A percentile compares a stretch with the other conserved stretches of the same genome.
Evolutionary conservation across 1,140 invertebrate species (phyloP).

Genomic region (Scaptomyza hsui): DNA sequence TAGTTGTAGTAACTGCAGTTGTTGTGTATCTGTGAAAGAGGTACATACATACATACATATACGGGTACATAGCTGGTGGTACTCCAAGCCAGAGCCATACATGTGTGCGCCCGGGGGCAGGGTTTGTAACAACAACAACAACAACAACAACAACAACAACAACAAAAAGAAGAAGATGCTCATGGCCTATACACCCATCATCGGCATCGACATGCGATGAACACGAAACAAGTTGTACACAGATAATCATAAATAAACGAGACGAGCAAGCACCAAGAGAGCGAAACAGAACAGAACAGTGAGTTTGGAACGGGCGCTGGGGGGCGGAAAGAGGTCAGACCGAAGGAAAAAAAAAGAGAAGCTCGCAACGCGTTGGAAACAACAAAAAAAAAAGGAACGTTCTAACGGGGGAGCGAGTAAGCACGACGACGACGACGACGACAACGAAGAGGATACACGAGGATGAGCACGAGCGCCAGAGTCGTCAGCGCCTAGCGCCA

Average conservation of each 20-base stretch:
- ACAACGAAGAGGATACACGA: slow-evolving; percentile 6
- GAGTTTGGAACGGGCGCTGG: too few relatives aligned
- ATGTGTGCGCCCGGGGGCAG: slow-evolving; percentile 69
- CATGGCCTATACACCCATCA: slow-evolving; percentile 69
- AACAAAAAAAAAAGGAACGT: slow-evolving; percentile 4
- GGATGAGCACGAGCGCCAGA: slow-evolving; percentile 15
- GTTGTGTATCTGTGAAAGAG: slow-evolving; percentile 17
- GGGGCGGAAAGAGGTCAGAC: slow-evolving; percentile 22
- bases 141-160: too few relatives aligned
- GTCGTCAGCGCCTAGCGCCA: slow-evolving; percentile 36
- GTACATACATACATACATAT: neutral
- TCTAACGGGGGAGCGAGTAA: slow-evolving; percentile 47
- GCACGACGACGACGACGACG: slow-evolving; percentile 47
- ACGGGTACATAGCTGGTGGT: slow-evolving; percentile 11
- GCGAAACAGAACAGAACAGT: neutral
- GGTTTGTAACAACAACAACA: slow-evolving; percentile 64
- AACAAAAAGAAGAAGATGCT: slow-evolving; percentile 49
- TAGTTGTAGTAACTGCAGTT: slow-evolving; percentile 16
- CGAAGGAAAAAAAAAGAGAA: slow-evolving; percentile 24
- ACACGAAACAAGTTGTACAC: slow-evolving; percentile 81
- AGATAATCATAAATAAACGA: slow-evolving; percentile 83
- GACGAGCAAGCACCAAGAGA: slow-evolving; percentile 43
- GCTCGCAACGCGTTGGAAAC: slow-evolving; percentile 2
- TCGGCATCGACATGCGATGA: slow-evolving; percentile 76
- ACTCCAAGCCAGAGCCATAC: too few relatives aligned